These are phyloP conservation scores for Lepidurus packardi DNA, from an alignment of 1,140 invertebrate genomes.

Conservation along the genomic window DNA sequence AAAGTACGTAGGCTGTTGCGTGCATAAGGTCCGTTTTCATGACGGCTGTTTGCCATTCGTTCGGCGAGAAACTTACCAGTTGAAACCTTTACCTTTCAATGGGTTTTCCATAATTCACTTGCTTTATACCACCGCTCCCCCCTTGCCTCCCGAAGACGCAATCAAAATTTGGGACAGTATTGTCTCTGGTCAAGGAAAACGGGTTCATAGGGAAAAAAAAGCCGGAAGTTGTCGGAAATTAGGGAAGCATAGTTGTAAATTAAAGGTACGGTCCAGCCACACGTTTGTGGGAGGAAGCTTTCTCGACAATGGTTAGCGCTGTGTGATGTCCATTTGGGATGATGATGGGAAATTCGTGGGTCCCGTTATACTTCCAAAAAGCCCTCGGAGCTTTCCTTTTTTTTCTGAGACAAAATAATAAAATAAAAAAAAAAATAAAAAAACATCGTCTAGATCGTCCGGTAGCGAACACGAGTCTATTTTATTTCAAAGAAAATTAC, in stretches of 20 bases:
- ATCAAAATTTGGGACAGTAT: not conserved
- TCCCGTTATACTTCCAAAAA: not conserved
- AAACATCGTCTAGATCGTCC: not conserved
- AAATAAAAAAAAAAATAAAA: too few relatives aligned
- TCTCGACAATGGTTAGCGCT: not conserved
- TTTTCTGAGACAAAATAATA: too few relatives aligned
- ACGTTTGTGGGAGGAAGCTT: not conserved
- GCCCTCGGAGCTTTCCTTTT: not conserved
- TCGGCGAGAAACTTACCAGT: not conserved
- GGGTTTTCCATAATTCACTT: not conserved
- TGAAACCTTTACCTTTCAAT: too few relatives aligned
- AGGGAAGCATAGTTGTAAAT: not conserved
- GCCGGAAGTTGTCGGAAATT: not conserved
- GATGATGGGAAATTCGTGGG: slow-evolving; percentile 13
- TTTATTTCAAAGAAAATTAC: not conserved
- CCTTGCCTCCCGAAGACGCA: not conserved
- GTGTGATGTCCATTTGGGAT: not conserved
- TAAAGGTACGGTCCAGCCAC: not conserved
- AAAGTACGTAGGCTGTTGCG: not conserved
- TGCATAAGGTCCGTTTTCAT: not conserved
- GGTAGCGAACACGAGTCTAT: not conserved
- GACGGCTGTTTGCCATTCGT: not conserved
- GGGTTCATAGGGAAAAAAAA: not conserved
- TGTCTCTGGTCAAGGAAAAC: slow-evolving; percentile 21
- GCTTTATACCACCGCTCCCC: too few relatives aligned